Evolutionary conservation across 2,797 vertebrate genomes (phyloP), one percentile per base, ranked within the genome.

Genomic region (Catamblyrhynchus diadema): DNA sequence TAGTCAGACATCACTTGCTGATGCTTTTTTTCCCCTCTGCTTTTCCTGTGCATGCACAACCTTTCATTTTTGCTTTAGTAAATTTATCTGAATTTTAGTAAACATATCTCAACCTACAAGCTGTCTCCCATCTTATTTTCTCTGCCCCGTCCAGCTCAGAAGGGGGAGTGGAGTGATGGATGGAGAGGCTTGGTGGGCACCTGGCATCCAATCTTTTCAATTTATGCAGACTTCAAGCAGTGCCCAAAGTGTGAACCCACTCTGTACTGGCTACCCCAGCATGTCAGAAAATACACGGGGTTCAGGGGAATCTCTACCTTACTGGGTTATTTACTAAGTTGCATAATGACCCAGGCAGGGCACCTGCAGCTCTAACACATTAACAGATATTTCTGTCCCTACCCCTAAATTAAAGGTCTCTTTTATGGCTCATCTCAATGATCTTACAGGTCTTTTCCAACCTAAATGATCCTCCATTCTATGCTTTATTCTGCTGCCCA

Each of bases 11-110:
- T 15, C 32, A 20, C 18, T 24, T 37, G 28, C 13, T 62, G 32
- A 48, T 41, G 13, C 0, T 11, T 45, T 25, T 20, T 2, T 1
- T 2, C 1, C 8, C 2, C 4, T 3, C 6, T 5, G 4, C 23
- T 60, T 53, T 54, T 25, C 24, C 22, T 12, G 11, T 33, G 16
- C 9, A 3, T 18, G 3, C 14, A 44, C 5, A 47, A 59, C 5
- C 14, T 39, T 33, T 15, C 25, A 20, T 24, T 69, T 30, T 54
- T 39, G 9, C 15, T 23, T 37, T 25, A 47, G 30, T 8, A 33
- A 47, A 41, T n/a, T 39, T 53, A 12, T 44, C 28, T 39, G 45
- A 23, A 9, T 53, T 77, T 67, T 19, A 25, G 3, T 10, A 39
- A 67, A 45, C 2, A 24, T 39, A 30, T 48, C 51, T 35, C 35